Base-by-base conservation (phyloP, 2,113 vertebrate genomes). In the Phoxinus phoxinus region DNA sequence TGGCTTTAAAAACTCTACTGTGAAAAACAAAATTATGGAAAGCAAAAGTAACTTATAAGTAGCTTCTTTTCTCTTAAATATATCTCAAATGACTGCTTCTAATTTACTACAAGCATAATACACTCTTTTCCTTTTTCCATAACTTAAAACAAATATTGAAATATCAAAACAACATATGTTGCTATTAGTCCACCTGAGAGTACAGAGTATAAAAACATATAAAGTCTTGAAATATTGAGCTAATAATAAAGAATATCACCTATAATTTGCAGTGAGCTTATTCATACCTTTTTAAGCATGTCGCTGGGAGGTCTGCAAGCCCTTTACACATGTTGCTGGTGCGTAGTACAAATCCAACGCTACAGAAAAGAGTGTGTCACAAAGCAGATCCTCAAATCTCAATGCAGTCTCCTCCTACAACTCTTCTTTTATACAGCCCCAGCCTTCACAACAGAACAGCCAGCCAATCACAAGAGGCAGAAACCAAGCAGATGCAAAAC, bases 211-310 rank as follows among this genome's bases (percentile, higher is more conserved):
- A 56, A 78, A 35, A 77, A 56, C 10, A 53, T 76, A 58, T 80
- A n/a, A 44, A 41, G 15, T 78, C 8, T 79, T 61, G 23, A 79
- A 48, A 61, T 7, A 11, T 3, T 63, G n/a, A 80, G 19, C 23
- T 25, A 80, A 19, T 11, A 44, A 27, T 11, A 1, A 41, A 35
- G 3, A 17, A 61, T 37, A 80, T 11, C 4, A 48, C 9, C 37
- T 48, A 35, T 4, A 23, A n/a, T 41, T 21, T 72, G 21, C 1
- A 53, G 3, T 88, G 3, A 76, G 30, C n/a, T 30, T 32, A 7
- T 2, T 37, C 95, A 93, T 96, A 99, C 97, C 97, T 97, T 96
- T 95, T 97, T 88, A 98, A 91, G 93, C 97, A 99, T 87, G 97
- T 97, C 51, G 97, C 96, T 46, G 97, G 97, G 74, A 98, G 95